Evolutionary conservation across 2,113 vertebrate species (phyloP), one percentile per base, ranked within the genome.

Genomic region (Hippolais icterina): DNA sequence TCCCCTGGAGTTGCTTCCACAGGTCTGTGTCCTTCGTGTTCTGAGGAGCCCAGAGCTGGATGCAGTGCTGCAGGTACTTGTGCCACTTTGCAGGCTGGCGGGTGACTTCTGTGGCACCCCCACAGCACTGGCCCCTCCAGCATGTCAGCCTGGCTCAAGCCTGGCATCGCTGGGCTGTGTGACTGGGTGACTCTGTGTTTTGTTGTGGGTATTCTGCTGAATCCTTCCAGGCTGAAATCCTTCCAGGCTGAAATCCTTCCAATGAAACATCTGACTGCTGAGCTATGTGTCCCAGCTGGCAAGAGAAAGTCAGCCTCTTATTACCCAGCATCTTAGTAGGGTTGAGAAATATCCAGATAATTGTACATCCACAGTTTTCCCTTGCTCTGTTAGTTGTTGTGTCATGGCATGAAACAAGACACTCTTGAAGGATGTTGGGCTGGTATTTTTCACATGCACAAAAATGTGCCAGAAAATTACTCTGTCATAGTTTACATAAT

Each of bases 41-140:
- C 46, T 39, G 33, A 53, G 39, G 28, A 53, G 23, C 24, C 46
- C 53, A 46, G 69, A 60, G 39, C n/a, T 75, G 60, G 23, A 21
- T 59, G 33, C 28, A 52, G 12, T 16, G 13, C 33, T 74, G 22
- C 57, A 63, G 39, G 39, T 21, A 3, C 39, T 41, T 41, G 12
- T 4, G 22, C 10, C 4, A 5, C 21, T 41, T 13, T 1, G 1
- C 6, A 13, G 39, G 54, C 42, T 39, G 52, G 11, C 14, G 6
- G 37, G 3, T 3, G 23, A 12, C 24, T 35, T 10, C 50, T 33
- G 1, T 21, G 21, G 21, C 33, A 19, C 5, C 13, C 9, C 29
- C 37, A 39, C 37, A 16, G 14, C 0, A 0, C 31, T 28, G 46
- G 10, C 28, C 28, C 18, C 1, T 0, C 5, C 33, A 44, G 18